Percentiles rank a stretch among this genome's conserved stretches.
Conservation (phyloP, 2,113 vertebrate species). For the Alosa alosa region DNA sequence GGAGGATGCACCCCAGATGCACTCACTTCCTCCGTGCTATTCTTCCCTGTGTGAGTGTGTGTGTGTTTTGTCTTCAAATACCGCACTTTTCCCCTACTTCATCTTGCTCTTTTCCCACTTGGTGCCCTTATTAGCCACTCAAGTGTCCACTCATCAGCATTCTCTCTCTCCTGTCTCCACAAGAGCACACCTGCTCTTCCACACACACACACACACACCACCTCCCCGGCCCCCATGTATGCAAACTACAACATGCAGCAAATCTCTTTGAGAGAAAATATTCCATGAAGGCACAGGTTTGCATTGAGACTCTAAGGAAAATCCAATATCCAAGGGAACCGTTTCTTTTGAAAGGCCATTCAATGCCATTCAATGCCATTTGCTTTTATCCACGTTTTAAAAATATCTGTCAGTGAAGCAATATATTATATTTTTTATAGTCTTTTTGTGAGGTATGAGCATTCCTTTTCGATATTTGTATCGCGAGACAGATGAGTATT, state of each 20-base stretch:
- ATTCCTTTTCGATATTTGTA: background rate
- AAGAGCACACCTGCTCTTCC: slow-evolving; percentile 11
- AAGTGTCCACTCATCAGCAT: background rate
- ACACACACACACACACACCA: slow-evolving; percentile 5
- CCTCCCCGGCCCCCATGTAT: background rate
- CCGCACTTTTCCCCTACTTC: slow-evolving; percentile 5
- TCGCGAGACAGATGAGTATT: background rate
- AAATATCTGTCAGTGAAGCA: background rate
- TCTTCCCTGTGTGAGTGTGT: background rate
- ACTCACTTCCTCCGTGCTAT: background rate
- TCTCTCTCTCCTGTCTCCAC: background rate
- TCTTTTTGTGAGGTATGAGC: background rate
- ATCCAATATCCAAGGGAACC: background rate
- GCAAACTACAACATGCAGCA: slow-evolving; percentile 4
- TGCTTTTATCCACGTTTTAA: background rate
- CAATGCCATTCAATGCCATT: slow-evolving; percentile 5
- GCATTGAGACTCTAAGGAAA: background rate
- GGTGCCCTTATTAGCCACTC: slow-evolving; percentile 2
- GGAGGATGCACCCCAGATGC: background rate
- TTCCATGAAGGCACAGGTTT: background rate
- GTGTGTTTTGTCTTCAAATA: background rate
- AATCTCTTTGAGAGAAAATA: background rate
- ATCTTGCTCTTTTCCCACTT: slow-evolving; percentile 10
- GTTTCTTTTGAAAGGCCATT: background rate
- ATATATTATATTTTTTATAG: background rate